These are phyloP conservation scores for Drosophila peninsularis DNA, from an alignment of 2,888 invertebrate species.

Conservation along the genomic window DNA sequence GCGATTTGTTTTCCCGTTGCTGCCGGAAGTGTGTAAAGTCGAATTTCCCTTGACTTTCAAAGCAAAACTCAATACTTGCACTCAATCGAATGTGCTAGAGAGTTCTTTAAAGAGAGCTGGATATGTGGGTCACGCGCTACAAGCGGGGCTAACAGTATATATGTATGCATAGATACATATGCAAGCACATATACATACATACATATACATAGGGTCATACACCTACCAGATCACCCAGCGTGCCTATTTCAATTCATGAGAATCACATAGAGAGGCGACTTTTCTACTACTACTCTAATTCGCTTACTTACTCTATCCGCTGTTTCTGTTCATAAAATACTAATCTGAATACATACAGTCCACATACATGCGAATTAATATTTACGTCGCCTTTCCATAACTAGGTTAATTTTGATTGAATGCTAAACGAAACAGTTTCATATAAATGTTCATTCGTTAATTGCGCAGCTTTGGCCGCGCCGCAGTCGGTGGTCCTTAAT, in stretches of 20 bases:
- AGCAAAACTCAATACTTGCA: slow-evolving; percentile 22
- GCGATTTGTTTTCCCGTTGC: slow-evolving; percentile 43
- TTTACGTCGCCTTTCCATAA: neutral
- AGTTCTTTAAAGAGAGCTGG: neutral
- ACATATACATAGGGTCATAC: neutral
- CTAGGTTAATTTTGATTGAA: neutral
- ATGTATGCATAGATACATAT: no score
- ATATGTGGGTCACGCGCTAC: no score
- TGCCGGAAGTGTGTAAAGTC: slow-evolving; percentile 51
- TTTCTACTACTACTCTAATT: neutral
- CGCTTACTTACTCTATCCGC: neutral
- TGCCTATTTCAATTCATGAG: neutral
- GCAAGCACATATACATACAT: no score
- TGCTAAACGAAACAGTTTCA: neutral
- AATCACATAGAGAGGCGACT: neutral
- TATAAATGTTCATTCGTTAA: neutral
- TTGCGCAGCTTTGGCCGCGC: neutral
- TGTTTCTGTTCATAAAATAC: neutral
- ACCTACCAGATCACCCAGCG: neutral
- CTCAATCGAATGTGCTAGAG: slow-evolving; percentile 2
- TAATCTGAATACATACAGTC: neutral
- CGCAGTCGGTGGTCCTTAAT: neutral
- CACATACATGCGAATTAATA: neutral
- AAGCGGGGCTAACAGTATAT: no score
- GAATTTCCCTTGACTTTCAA: slow-evolving; percentile 11